Percentiles rank a stretch among this genome's conserved stretches.
Evolutionary conservation across 2,113 vertebrate genomes (phyloP).

Genomic region (Ifrita kowaldi): DNA sequence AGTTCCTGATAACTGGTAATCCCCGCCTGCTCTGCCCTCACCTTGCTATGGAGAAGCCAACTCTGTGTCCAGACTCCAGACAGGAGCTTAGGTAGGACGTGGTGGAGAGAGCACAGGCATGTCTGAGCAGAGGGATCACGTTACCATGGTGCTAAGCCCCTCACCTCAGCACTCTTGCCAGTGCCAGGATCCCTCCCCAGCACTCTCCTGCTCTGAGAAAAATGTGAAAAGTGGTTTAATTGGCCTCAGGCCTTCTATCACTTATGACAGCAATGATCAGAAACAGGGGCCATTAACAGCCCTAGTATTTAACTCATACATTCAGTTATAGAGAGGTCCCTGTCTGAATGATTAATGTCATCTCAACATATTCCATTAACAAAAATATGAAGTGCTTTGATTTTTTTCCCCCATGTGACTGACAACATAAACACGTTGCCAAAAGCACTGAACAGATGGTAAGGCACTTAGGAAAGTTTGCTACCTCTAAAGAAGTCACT

Average conservation of each 20-base stretch:
- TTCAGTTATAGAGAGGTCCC: not conserved
- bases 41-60: not conserved
- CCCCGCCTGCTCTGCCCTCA: not conserved
- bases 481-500: not conserved
- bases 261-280: conserved; percentile 6
- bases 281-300: conserved; percentile 3
- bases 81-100: not conserved
- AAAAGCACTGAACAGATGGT: conserved; percentile 19
- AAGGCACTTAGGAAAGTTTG: conserved; percentile 19
- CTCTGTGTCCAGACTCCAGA: not conserved
- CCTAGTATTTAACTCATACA: not conserved
- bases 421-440: conserved; percentile 28
- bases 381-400: not conserved
- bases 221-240: conserved; percentile 11
- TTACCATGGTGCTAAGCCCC: not conserved
- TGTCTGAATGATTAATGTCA: conserved; percentile 28
- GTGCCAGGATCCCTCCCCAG: not conserved
- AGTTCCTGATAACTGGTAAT: not conserved
- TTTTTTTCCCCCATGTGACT: not conserved
- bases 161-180: not conserved
- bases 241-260: not conserved
- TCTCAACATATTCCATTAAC: conserved; percentile 19
- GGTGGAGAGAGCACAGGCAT: not conserved
- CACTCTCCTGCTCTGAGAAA: not conserved
- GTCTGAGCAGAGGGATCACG: not conserved